Evolutionary conservation across 1,140 invertebrate genomes (phyloP), one percentile per base, ranked within the genome.

Genomic region (Penaeus chinensis): DNA sequence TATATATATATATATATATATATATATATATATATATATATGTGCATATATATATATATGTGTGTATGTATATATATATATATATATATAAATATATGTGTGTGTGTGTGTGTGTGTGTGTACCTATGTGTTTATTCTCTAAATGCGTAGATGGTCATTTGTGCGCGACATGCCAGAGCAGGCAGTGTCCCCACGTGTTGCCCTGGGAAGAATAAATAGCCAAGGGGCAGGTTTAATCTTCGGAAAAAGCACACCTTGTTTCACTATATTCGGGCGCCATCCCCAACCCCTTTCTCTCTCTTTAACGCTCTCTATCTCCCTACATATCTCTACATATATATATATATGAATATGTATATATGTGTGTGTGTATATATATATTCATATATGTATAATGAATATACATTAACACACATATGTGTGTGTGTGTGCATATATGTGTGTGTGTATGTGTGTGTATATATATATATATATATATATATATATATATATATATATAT

Each of bases 51-150:
- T 71, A 71, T 71, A 71, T 71, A 71, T 71, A 71, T 71, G 24
- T 71, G 24, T 71, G 24, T 71, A 71, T 71, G 24, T 71, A 71
- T 69, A 69, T 22, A 69, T 69, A 69, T 22, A 69, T 69, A 69
- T 22, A 69, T 69, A 22, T 22, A 69, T 22, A 69, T 22, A 69
- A 20, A 69, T 22, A 69, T 69, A 69, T 69, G 27, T 69, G 18
- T 69, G 65, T 69, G 65, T 69, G 65, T 69, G 65, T 69, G 65
- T 69, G 65, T 69, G 65, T 69, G 65, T 69, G 65, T 69, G 65
- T 69, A 24, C 32, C 32, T 2, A 32, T 32, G 32, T 32, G 32
- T 32, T 32, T 32, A 32, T 32, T 32, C 2, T 2, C 32, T 32
- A 32, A 32, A 32, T 32, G 32, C 32, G 32, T 32, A 32, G 32